Evolutionary conservation across 2,797 vertebrate species (phyloP), one percentile per base, ranked within the genome.

Genomic region (Rhyacichthys aspro): DNA sequence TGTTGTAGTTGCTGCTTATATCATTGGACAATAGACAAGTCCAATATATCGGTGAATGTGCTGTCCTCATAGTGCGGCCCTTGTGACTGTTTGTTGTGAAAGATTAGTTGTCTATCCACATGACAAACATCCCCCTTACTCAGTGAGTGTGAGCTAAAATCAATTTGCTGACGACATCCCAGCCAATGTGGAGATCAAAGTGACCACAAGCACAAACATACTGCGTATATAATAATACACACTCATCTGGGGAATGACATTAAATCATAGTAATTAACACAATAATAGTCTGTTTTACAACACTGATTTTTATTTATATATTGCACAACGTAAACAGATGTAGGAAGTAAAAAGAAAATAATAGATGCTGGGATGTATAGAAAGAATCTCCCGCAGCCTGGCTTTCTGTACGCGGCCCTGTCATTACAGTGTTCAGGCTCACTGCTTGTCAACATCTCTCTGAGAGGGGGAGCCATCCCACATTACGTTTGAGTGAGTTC

Each of bases 31-130:
- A 63, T 18, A 37, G 48, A 56, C 41, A 50, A 9, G 1, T 59
- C n/a, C 32, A 2, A 34, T 19, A 34, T 19, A 28, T 23, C 9
- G 19, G 39, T 9, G 45, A 61, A 43, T 45, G 39, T 8, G 3
- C 77, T 76, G 70, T 68, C 76, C 85, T 76, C 70, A 65, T 79
- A 75, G 82, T 55, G 59, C 28, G 46, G 72, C 79, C 80, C 88
- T 88, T 88, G 85, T 84, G 86, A 88, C 86, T 86, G 89, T 88
- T 88, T 88, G 78, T 83, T 82, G 76, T 90, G 87, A 90, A 89
- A 89, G 90, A 92, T 90, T 88, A 89, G 81, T 89, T 88, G 90
- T 89, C 90, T 88, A 81, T 79, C 72, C 86, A 79, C 87, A 89
- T 90, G 90, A 92, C 87, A 90, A 91, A 92, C 86, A 79, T 57